Conservation (phyloP, 2,113 vertebrate genomes). For the Caloenas nicobarica region DNA sequence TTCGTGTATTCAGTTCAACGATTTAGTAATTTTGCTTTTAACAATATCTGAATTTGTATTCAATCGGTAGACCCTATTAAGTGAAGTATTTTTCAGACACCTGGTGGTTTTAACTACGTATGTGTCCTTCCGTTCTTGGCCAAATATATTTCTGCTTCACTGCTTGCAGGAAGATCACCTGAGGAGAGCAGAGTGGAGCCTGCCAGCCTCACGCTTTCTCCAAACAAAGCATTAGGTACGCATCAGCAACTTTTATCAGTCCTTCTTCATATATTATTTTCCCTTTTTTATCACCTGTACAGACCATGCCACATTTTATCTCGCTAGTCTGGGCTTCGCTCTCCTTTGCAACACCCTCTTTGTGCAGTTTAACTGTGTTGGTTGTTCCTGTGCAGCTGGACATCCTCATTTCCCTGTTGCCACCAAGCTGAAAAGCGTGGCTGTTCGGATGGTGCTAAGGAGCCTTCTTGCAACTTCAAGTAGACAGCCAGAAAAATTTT, state of each 20-base stretch:
- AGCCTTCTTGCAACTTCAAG: background rate
- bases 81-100: background rate
- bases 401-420: background rate
- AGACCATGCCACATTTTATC: background rate
- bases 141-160: background rate
- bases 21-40: constrained; percentile 4
- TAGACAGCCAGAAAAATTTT: background rate
- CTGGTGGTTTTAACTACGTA: background rate
- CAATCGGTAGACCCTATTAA: background rate
- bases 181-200: background rate
- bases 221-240: background rate
- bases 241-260: background rate
- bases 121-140: background rate
- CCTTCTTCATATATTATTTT: background rate
- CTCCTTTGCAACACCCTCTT: background rate
- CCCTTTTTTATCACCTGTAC: background rate
- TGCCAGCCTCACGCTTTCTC: background rate
- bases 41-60: background rate
- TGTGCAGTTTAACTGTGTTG: background rate
- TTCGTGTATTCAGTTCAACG: background rate
- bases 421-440: background rate
- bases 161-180: constrained; percentile 17
- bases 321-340: background rate
- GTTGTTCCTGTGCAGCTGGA: background rate
- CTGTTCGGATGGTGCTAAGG: background rate